Evolutionary conservation across 1,140 invertebrate species (phyloP), one percentile per base, ranked within the genome.

Genomic region (Batillaria attramentaria): DNA sequence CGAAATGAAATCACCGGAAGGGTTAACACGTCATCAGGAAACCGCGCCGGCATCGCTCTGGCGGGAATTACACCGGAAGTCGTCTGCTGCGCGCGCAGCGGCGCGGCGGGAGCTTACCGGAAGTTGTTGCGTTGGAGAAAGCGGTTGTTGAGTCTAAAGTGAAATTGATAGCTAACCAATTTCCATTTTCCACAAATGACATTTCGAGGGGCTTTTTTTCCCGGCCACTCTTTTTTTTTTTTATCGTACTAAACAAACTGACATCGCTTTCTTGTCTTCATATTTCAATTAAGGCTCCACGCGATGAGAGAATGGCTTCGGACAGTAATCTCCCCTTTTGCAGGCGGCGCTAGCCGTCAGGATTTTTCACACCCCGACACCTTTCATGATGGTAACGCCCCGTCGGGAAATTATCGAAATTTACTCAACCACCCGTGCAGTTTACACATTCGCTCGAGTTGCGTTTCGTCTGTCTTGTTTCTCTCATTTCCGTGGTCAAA

Each of bases 341-440:
- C 57, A 62, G 8, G 57, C 57, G 57, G 57, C 33, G n/a, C 33
- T 62, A n/a, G n/a, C n/a, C n/a, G n/a, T n/a, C n/a, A n/a, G n/a
- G n/a, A n/a, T n/a, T 31, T 62, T 62, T 62, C 33, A 62, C 57
- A 62, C 57, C 57, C 57, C 24, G n/a, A 31, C 2, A 62, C 57
- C 57, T 62, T n/a, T 62, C n/a, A 62, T 62, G n/a, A 6, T 62
- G 57, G 13, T 8, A n/a, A n/a, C 57, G 33, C n/a, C 33, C 57
- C 33, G 57, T 62, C n/a, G 57, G 57, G 57, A 62, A 62, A 62
- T 62, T 28, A 62, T 62, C 33, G 57, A 62, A 62, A 62, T 62
- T 62, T 62, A 62, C 57, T 31, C 57, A 62, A 62, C 57, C 57
- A 62, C 57, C 57, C 57, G 33, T 62, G 57, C n/a, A 62, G 57